Base-by-base conservation (phyloP, 2,113 vertebrate genomes). In the Ctenodactylus gundi region DNA sequence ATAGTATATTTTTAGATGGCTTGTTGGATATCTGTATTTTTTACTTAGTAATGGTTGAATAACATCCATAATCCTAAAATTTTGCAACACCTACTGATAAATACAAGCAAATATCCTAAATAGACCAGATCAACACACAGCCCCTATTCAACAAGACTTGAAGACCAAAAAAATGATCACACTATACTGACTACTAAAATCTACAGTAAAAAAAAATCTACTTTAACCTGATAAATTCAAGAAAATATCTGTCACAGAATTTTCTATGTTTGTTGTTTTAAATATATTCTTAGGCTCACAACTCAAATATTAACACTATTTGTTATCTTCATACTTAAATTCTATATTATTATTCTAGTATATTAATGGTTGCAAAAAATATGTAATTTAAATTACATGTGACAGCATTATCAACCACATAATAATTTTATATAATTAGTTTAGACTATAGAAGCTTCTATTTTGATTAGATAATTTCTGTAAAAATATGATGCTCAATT, bases 291-390 rank as follows among this genome's bases (percentile, higher is more conserved):
- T 57, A 49, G 21, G 39, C 68, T 25, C 27, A 29, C 58, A 4
- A n/a, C 14, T 75, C 58, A 89, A 85, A 60, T 81, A 81, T 49
- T 62, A 55, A 92, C 17, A 58, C 7, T 29, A 80, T 75, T 88
- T 88, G 5, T 49, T 76, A n/a, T 76, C 14, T 53, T 15, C 27
- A 3, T 62, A 77, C 34, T 46, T 78, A 62, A 75, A 39, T 36
- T 11, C 77, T 91, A 86, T 1, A 83, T 34, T 80, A 95, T 20
- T 73, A 46, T 2, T 29, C 34, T n/a, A 65, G 17, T 55, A n/a
- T 62, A 95, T 6, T 83, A 76, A 96, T 81, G 51, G 18, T 1
- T 88, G 21, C 73, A 95, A 97, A 76, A 82, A 94, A 90, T 14
- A 1, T 58, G 14, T 9, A 94, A 86, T 15, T 95, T 70, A 96